Percentiles rank a stretch among this genome's conserved stretches.
Evolutionary conservation across 1,140 invertebrate species (phyloP).

Genomic region (Odontomachus brunneus): DNA sequence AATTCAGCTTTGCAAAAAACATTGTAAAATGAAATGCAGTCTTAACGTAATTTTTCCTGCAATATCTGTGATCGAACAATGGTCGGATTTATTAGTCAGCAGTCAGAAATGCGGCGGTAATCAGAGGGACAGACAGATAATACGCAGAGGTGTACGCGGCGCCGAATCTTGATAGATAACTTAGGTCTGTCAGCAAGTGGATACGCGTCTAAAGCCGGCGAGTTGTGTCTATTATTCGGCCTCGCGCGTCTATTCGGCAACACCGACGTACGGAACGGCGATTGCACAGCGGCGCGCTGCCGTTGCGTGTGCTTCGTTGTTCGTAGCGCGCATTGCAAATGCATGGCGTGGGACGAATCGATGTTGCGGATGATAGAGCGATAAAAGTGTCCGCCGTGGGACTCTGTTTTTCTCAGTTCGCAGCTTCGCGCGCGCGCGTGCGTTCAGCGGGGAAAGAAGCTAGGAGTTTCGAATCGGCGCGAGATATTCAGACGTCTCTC

Average conservation of each 20-base stretch:
- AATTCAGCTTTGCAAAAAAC: too few relatives aligned
- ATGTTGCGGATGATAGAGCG: constrained; percentile 22
- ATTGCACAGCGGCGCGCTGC: background rate
- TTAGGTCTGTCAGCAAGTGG: too few relatives aligned
- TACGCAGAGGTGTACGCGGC: too few relatives aligned
- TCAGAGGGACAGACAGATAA: too few relatives aligned
- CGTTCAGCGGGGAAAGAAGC: constrained; percentile 7
- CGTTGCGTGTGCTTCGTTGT: background rate
- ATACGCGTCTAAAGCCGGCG: too few relatives aligned
- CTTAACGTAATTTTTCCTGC: too few relatives aligned
- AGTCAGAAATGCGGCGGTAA: too few relatives aligned
- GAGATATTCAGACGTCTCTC: constrained; percentile 29
- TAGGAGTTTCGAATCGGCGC: constrained; percentile 4
- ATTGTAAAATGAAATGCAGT: too few relatives aligned
- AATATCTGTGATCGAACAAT: too few relatives aligned
- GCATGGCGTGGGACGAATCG: constrained; percentile 37
- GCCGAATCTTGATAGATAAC: too few relatives aligned
- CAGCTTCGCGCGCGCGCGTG: background rate
- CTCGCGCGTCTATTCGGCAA: background rate
- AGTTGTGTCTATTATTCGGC: too few relatives aligned
- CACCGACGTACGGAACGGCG: background rate
- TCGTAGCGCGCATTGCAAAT: constrained; percentile 10
- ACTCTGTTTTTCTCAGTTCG: background rate
- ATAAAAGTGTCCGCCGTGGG: constrained; percentile 21
- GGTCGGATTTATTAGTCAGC: too few relatives aligned